phyloP scores from a whole-genome alignment of 1,140 invertebrate genomes.

The Anoplolepis gracilipes region DNA sequence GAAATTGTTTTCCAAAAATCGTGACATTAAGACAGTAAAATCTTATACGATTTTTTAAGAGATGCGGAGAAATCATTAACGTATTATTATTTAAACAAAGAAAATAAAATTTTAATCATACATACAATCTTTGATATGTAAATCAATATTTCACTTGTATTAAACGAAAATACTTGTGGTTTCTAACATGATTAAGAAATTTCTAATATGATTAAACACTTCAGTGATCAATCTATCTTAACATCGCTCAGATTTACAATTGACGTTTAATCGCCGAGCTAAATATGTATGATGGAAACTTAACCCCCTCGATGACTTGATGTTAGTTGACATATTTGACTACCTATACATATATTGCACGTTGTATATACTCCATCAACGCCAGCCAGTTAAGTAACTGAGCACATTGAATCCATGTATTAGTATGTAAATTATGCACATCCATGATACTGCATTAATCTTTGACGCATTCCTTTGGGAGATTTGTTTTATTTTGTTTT shows the following conservation, averaged over 20 bases:
- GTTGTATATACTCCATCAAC: constrained; percentile 23
- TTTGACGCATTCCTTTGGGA: constrained; percentile 59
- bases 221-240: constrained; percentile 29
- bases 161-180: background rate
- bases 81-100: background rate
- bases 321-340: constrained; percentile 29
- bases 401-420: constrained; percentile 66
- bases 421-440: constrained; percentile 77
- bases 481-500: constrained; percentile 71
- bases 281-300: constrained; percentile 25
- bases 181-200: background rate
- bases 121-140: background rate
- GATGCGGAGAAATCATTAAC: background rate
- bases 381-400: constrained; percentile 57
- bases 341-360: constrained; percentile 5
- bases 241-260: background rate
- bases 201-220: background rate
- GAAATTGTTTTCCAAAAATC: constrained; percentile 9
- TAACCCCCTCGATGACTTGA: constrained; percentile 29
- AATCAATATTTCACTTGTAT: background rate
- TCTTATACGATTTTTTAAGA: background rate
- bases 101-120: background rate
- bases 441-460: constrained; percentile 74
- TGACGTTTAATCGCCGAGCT: constrained; percentile 33
- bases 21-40: background rate